Evolutionary conservation across 2,888 invertebrate genomes (phyloP), one percentile per base, ranked within the genome.

Genomic region (Drosophila atroscutellata): DNA sequence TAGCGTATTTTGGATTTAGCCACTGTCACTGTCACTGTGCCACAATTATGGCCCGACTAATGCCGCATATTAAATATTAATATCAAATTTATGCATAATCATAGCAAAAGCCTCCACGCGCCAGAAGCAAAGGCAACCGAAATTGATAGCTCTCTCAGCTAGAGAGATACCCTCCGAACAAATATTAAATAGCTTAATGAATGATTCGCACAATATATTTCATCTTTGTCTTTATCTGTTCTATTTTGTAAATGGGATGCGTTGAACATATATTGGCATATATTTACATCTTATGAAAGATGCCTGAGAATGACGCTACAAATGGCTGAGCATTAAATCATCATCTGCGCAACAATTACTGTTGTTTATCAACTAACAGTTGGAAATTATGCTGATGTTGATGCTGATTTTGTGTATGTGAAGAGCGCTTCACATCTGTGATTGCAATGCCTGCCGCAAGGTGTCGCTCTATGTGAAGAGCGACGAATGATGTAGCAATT

Each of bases 31-130:
- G 42, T 13, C 45, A 20, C 7, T 20, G 13, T 20, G 45, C 20
- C 15, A 45, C 20, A 45, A 3, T 15, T 45, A 15, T 64, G 36
- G 26, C 56, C 56, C 34, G 42, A 15, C 62, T 75, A 75, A 77
- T 78, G 64, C 66, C 72, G 45, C 68, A 56, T 68, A 70, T 83
- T 63, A 74, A 80, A 77, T 72, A 69, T 77, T 77, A 71, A 86
- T 79, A 77, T 64, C 63, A 67, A 77, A 81, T 79, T 72, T 83
- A 77, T 86, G 77, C 77, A 81, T 70, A 77, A 77, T 79, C 79
- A 81, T 62, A 50, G 37, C 26, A 57, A 37, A 69, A 67, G 72
- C 81, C 69, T 34, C 45, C 63, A 52, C 30, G 34, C 57, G 34
- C 7, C 42, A 57, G 1, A 42, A 28, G 42, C 61, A 28, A 28